Evolutionary conservation across 92 coral and sea anemone genomes (phyloP).

Genomic region (Hydrozoanthus gracilis): DNA sequence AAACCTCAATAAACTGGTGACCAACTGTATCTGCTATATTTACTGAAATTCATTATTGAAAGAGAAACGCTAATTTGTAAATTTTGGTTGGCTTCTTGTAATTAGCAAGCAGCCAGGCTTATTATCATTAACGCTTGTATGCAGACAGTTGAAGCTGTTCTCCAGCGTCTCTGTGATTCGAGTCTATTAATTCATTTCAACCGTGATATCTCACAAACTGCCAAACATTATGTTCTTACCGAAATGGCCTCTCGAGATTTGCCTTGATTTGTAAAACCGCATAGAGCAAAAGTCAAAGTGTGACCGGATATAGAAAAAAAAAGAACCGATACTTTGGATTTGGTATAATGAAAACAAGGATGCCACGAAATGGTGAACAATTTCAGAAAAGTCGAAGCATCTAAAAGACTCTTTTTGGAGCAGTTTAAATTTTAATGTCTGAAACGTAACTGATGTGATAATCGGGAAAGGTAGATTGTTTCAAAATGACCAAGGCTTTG

Average conservation of each 20-base stretch:
- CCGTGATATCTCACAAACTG: not conserved
- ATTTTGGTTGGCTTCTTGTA: constrained; percentile 18
- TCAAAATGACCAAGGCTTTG: not conserved
- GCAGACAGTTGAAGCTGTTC: not conserved
- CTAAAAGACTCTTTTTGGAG: too few relatives aligned
- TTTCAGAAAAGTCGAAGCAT: too few relatives aligned
- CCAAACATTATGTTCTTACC: not conserved
- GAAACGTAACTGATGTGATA: not conserved
- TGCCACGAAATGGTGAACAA: not conserved
- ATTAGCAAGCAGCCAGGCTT: constrained; percentile 8
- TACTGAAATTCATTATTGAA: constrained; percentile 33
- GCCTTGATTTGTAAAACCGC: constrained; percentile 3
- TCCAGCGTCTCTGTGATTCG: not conserved
- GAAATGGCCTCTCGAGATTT: constrained; percentile 23
- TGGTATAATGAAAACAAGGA: not conserved
- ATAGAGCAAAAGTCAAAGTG: not conserved
- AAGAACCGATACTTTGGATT: too few relatives aligned
- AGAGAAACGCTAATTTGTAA: constrained; percentile 35
- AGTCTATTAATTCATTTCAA: constrained; percentile 7
- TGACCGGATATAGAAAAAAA: not conserved
- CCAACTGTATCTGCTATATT: not conserved
- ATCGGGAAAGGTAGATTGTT: not conserved
- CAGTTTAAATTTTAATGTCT: not conserved
- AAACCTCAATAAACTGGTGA: not conserved
- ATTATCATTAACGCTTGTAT: constrained; percentile 18